These are phyloP conservation scores for Acyrthosiphon pisum DNA, from an alignment of 1,140 invertebrate genomes.

Conservation along the genomic window DNA sequence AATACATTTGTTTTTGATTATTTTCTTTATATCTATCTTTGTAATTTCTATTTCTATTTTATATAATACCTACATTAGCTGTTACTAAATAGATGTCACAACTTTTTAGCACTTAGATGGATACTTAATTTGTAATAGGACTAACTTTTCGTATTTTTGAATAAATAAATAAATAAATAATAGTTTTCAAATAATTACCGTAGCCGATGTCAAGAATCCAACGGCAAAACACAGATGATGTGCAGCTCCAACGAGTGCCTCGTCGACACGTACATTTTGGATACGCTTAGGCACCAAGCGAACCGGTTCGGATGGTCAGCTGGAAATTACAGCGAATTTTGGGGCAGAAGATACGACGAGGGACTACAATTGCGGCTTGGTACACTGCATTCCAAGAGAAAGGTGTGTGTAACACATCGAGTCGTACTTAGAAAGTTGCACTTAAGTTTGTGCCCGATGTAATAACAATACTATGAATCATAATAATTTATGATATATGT, in stretches of 20 bases:
- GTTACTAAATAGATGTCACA: too few relatives aligned
- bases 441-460: not conserved
- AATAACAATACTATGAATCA: not conserved
- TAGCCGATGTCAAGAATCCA: constrained; percentile 71
- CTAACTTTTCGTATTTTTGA: too few relatives aligned
- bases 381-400: constrained; percentile 64
- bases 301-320: constrained; percentile 74
- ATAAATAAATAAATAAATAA: not conserved
- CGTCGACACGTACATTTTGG: constrained; percentile 73
- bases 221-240: constrained; percentile 66
- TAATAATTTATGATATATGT: too few relatives aligned
- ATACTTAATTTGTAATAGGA: too few relatives aligned
- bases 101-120: too few relatives aligned
- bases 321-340: constrained; percentile 81
- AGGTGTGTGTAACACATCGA: constrained; percentile 54
- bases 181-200: constrained; percentile 21
- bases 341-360: constrained; percentile 81
- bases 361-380: constrained; percentile 79
- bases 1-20: too few relatives aligned
- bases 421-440: not conserved
- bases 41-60: too few relatives aligned
- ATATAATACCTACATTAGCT: too few relatives aligned
- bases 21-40: too few relatives aligned
- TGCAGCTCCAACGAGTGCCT: constrained; percentile 80
- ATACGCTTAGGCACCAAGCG: constrained; percentile 71